A percentile compares a stretch with the other conserved stretches of the same genome.
Conservation (phyloP, 2,888 invertebrate species). For the Ferdinandea cuprea region DNA sequence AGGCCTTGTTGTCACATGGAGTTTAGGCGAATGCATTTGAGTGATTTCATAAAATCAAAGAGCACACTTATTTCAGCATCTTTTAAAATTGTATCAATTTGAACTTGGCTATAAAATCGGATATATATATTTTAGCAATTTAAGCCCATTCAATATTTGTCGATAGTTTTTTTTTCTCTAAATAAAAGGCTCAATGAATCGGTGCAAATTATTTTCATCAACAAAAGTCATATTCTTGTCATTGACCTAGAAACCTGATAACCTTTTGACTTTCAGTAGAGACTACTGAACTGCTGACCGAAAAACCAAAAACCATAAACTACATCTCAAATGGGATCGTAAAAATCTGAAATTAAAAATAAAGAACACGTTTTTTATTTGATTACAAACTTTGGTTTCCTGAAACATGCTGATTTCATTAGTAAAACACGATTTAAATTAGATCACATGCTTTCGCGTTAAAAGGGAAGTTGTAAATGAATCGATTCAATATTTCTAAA, state of each 20-base stretch:
- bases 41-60: no score
- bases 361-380: not conserved
- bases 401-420: not conserved
- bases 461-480: conserved; percentile 4
- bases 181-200: no score
- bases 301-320: not conserved
- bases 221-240: not conserved
- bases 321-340: not conserved
- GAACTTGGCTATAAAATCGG: no score
- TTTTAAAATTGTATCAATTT: no score
- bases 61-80: no score
- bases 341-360: not conserved
- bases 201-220: no score
- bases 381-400: conserved; percentile 8
- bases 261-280: not conserved
- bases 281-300: not conserved
- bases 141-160: no score
- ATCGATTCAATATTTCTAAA: not conserved
- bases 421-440: not conserved
- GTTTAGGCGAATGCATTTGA: no score
- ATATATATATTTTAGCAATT: no score
- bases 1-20: no score
- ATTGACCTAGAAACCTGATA: conserved; percentile 4
- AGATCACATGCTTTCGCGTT: conserved; percentile 7
- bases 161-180: no score